Evolutionary conservation across 2,888 invertebrate genomes (phyloP).

Genomic region (Parnassius smintheus): DNA sequence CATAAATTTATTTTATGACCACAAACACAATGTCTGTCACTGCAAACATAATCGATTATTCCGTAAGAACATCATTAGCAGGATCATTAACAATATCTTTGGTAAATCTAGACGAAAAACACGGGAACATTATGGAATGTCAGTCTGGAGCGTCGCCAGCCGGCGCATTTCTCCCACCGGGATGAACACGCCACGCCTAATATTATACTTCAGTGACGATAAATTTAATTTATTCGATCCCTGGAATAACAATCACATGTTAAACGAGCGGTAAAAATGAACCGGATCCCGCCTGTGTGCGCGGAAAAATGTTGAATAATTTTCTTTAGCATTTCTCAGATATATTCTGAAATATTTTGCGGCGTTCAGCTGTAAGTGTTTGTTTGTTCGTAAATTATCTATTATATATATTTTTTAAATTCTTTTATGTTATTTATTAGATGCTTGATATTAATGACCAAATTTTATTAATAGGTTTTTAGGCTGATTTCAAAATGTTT

Average conservation of each 20-base stretch:
- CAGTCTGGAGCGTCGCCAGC: neutral
- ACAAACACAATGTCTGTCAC: too few relatives aligned
- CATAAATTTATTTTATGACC: too few relatives aligned
- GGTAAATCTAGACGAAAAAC: neutral
- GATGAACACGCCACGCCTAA: neutral
- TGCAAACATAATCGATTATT: too few relatives aligned
- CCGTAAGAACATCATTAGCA: neutral
- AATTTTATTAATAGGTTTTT: neutral
- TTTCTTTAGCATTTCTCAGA: neutral
- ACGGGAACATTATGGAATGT: neutral
- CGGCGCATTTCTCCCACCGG: neutral
- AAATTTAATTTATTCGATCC: neutral
- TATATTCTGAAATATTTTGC: slow-evolving; percentile 1
- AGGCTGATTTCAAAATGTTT: too few relatives aligned
- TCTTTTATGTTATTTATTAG: too few relatives aligned
- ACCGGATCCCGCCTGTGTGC: neutral
- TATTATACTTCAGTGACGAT: slow-evolving; percentile 1
- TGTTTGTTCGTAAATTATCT: too few relatives aligned
- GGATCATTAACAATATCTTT: neutral
- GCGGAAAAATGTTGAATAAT: neutral
- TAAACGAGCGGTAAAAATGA: neutral
- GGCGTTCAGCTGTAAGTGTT: too few relatives aligned
- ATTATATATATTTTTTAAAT: too few relatives aligned
- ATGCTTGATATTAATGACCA: too few relatives aligned
- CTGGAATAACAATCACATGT: slow-evolving; percentile 9